Conservation (phyloP, 2,113 vertebrate genomes). For the Paramormyrops kingsleyae region DNA sequence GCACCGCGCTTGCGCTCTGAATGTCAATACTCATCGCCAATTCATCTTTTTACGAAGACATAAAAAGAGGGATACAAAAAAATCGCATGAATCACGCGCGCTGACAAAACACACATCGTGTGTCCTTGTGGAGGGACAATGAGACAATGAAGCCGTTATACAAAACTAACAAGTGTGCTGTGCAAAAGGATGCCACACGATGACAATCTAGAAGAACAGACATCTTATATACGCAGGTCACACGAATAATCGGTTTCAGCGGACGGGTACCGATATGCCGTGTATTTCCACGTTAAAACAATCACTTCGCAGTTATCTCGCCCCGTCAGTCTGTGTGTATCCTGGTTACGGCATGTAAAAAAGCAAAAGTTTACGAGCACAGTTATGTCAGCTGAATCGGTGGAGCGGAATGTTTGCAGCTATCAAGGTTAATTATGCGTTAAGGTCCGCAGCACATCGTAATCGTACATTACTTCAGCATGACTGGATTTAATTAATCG, state of each 20-base stretch:
- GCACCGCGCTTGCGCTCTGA: conserved; percentile 6
- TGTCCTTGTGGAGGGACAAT: background rate
- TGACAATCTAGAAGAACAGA: background rate
- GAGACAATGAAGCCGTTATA: background rate
- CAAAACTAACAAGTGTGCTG: background rate
- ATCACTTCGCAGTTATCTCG: background rate
- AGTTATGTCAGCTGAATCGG: background rate
- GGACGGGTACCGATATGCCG: background rate
- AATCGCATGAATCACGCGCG: background rate
- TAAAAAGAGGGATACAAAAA: background rate
- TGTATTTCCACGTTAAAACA: background rate
- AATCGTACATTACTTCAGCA: background rate
- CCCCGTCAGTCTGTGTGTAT: background rate
- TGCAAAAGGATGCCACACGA: background rate
- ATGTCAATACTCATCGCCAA: conserved; percentile 17
- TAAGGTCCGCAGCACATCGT: background rate
- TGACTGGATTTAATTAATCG: background rate
- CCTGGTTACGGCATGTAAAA: background rate
- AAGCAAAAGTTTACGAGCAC: background rate
- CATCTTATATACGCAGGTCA: background rate
- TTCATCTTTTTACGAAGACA: background rate
- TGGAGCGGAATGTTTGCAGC: background rate
- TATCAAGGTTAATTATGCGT: background rate
- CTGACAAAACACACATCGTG: background rate
- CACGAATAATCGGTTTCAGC: background rate